Base-by-base conservation (phyloP, 2,113 vertebrate species). In the Eira barbara region DNA sequence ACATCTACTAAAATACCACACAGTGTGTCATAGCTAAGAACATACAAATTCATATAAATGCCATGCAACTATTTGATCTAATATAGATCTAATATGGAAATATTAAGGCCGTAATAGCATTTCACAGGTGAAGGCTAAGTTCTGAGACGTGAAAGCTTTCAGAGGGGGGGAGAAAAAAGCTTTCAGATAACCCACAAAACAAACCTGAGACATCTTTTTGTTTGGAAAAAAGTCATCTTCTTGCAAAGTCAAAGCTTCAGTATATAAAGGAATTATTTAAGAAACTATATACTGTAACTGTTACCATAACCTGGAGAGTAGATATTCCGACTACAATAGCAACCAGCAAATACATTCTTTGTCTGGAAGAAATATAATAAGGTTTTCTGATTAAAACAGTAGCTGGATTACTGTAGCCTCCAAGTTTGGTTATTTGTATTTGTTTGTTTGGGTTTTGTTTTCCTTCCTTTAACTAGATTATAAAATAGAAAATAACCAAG, bases 61-160 rank as follows among this genome's bases (percentile, higher is more conserved):
- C 97, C 95, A 86, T 97, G 78, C 95, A 98, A 97, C 59, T 84
- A 86, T 82, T 92, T 98, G 98, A 98, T 98, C 98, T 99, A 99
- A 98, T 98, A 97, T 98, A 99, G 98, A 98, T 98, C 97, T 98
- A 95, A 80, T 89, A 95, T 31, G 31, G 98, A 97, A 98, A 98
- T 86, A 73, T 27, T 89, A 96, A 85, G 59, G 97, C 65, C 93
- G 11, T 96, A 92, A 94, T 96, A 98, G 94, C 81, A 98, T 98
- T 99, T 99, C 98, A 99, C 98, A 99, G 97, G 93, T 96, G 96
- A 84, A 97, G 96, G 98, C 98, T 98, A 99, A 98, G 98, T 99
- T 99, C 98, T 99, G 96, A 98, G 95, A 90, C 90, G 97, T 90
- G 73, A 97, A 95, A 97, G 81, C 90, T 97, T 97, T 92, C 67